These are phyloP conservation scores for Pelosia muscerda DNA, from an alignment of 2,888 invertebrate genomes.

Conservation along the genomic window DNA sequence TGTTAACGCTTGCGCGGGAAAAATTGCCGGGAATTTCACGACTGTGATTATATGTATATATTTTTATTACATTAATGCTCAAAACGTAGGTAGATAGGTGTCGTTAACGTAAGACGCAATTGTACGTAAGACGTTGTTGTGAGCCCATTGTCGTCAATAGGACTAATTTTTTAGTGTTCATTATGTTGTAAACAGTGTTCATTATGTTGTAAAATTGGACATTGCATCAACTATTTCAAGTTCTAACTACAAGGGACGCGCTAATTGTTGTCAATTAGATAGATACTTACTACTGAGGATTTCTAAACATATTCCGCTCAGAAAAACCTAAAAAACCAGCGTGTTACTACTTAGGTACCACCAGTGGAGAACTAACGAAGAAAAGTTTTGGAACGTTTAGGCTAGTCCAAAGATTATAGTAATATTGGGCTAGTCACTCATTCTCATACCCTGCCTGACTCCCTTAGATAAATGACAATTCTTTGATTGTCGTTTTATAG, in stretches of 20 bases:
- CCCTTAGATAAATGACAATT: too few species aligned
- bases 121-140: background rate
- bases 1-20: constrained; percentile 1
- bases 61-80: background rate
- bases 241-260: background rate
- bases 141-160: background rate
- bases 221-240: background rate
- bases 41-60: background rate
- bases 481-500: too few species aligned
- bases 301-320: background rate
- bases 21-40: constrained; percentile 6
- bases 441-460: too few species aligned
- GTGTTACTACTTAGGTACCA: background rate
- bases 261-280: background rate
- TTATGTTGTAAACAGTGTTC: too few species aligned
- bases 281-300: background rate
- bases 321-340: background rate
- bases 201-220: too few species aligned
- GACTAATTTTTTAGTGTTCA: too few species aligned
- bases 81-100: background rate
- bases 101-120: background rate
- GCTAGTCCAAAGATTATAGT: too few species aligned
- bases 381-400: too few species aligned
- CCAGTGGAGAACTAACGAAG: too few species aligned
- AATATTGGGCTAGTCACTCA: too few species aligned